Evolutionary conservation across 2,888 invertebrate species (phyloP), one percentile per base, ranked within the genome.

Genomic region (Epicampocera succincta): DNA sequence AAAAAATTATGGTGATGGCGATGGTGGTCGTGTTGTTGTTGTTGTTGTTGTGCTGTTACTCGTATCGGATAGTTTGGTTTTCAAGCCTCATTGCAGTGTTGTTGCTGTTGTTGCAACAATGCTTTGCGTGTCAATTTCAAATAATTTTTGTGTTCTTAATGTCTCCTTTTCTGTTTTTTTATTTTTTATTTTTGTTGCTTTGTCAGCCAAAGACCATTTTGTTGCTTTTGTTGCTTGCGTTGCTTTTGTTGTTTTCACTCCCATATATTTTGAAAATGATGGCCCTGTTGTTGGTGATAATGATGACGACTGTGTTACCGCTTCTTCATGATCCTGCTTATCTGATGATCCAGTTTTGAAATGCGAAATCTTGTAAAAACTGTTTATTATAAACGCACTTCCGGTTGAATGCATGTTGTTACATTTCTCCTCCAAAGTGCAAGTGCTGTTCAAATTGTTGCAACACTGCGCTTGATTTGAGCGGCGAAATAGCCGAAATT

Each of bases 311-410:
- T 61, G 69, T 68, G 74, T 74, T 79, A 61, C 52, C 61, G 48
- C 60, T 25, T 63, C 60, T n/a, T 25, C 60, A 54, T 52, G 50
- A 46, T 79, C 66, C 44, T 58, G 61, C 42, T 52, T 60, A 60
- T 46, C 74, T 76, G 77, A 72, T 83, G 83, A 80, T 84, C 84
- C 84, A 85, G 84, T 84, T 85, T 82, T 76, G 71, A 84, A 80
- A 83, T 69, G 78, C 74, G 74, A 83, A 75, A 75, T 71, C 82
- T 68, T 84, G 84, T 80, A 79, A 80, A 76, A 84, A 83, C 83
- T 84, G 84, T 85, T 85, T 83, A 81, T 81, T 81, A 84, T 80
- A 84, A 83, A 80, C 78, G 85, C 84, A 83, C 84, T 85, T 85
- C 85, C 85, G 85, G 84, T 74, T 69, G 65, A 61, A 42, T 73